Conservation (phyloP, 2,888 invertebrate species). For the Nemoura dubitans region DNA sequence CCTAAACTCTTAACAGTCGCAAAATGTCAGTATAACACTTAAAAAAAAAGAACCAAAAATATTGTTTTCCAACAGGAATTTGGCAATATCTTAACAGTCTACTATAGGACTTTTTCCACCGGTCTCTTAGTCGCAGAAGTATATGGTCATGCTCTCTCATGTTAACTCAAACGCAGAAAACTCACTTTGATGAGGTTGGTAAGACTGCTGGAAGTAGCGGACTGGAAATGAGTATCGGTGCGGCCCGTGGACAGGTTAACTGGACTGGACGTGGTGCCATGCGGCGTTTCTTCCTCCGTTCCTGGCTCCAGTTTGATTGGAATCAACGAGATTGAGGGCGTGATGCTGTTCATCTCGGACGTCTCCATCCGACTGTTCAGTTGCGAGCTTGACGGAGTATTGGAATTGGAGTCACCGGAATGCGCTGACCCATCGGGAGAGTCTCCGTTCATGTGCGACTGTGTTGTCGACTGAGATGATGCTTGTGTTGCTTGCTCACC, state of each 20-base stretch:
- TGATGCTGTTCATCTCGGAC: constrained; percentile 67
- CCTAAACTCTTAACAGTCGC: too few relatives aligned
- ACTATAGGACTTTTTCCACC: too few relatives aligned
- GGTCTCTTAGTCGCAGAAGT: too few relatives aligned
- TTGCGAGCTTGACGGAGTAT: constrained; percentile 71
- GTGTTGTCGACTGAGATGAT: constrained; percentile 57
- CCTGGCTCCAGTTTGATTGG: constrained; percentile 76
- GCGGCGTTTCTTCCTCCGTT: constrained; percentile 52
- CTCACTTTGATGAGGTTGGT: constrained; percentile 80
- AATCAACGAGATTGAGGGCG: constrained; percentile 86
- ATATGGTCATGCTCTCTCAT: too few relatives aligned
- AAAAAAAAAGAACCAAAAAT: too few relatives aligned
- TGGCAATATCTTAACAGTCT: too few relatives aligned
- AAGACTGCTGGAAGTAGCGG: constrained; percentile 74
- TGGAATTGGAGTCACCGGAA: constrained; percentile 80
- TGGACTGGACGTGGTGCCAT: constrained; percentile 56
- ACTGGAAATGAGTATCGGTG: constrained; percentile 58
- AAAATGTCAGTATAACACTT: too few relatives aligned
- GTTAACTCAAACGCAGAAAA: not conserved
- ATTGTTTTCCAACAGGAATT: not conserved
- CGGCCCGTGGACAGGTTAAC: constrained; percentile 58
- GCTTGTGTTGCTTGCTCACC: constrained; percentile 57
- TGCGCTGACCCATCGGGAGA: constrained; percentile 72
- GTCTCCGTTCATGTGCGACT: constrained; percentile 66
- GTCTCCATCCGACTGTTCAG: constrained; percentile 57